Evolutionary conservation across 1,140 invertebrate genomes (phyloP), one percentile per base, ranked within the genome.

Genomic region (Drosophila neocordata): DNA sequence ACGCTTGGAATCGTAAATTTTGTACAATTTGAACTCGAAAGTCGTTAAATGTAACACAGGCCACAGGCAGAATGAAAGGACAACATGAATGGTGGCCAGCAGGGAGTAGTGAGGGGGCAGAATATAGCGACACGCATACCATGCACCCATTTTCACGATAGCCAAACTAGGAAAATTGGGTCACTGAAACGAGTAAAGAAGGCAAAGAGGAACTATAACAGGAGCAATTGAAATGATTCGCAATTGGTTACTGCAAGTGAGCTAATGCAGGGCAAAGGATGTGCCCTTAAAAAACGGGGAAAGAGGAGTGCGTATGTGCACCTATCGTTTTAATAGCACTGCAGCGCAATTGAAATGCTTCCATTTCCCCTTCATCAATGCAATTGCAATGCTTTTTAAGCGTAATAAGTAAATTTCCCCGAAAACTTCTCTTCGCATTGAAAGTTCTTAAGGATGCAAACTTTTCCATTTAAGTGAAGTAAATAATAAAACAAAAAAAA

Each of bases 1-100:
- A 82, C 76, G 67, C 59, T 61, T 38, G 48, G 44, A 56, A 69
- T 88, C 83, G 82, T 88, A 87, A 87, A 87, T 87, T 87, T 82
- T 79, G 82, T 73, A 87, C 83, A 87, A 88, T 87, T 87, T 87
- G 82, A 87, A 79, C 82, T 87, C 82, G 82, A 82, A 87, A 88
- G 82, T 87, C 82, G 82, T 87, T 87, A 88, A 82, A 88, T 87
- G 83, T 88, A 82, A 78, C 82, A 85, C 67, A 79, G 72, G 64
- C 72, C 72, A 62, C 72, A 75, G 64, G 22, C 56, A 73, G n/a
- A 63, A 15, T 1, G 1, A 22, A 12, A 48, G 15, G 20, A 55
- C 0, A 27, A 22, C 27, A 65, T 37, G 58, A 60, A 22, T 41
- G 27, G 27, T 31, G 69, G 72, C 52, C 52, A 72, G 37, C 4